Percentiles rank a stretch among this genome's conserved stretches.
Evolutionary conservation across 2,797 vertebrate genomes (phyloP).

Genomic region (Protosalanx chinensis): DNA sequence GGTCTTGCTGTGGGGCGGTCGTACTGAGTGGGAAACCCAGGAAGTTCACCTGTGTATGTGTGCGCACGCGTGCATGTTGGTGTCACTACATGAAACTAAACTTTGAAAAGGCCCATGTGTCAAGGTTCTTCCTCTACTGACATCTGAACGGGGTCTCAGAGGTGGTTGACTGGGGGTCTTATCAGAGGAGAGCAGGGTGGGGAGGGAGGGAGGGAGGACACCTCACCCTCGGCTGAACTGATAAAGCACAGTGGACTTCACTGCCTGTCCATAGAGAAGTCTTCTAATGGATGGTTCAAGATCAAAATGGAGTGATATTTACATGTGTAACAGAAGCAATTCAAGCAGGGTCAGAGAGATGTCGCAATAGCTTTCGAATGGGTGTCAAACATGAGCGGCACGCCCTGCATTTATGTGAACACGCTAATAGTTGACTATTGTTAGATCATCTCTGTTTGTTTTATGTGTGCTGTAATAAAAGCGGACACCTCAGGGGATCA

Average conservation of each 20-base stretch:
- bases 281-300: too few relatives aligned
- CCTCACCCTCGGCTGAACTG: neutral
- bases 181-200: conserved; percentile 39
- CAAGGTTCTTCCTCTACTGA: conserved; percentile 10
- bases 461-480: conserved; percentile 51
- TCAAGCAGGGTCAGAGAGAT: neutral
- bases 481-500: conserved; percentile 52
- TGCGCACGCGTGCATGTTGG: neutral
- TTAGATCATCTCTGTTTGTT: conserved; percentile 52
- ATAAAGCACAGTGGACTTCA: neutral
- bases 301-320: neutral
- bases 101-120: neutral
- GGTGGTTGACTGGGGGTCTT: conserved; percentile 5
- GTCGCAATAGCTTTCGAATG: neutral
- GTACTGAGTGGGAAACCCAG: conserved; percentile 21
- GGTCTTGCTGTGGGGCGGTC: conserved; percentile 26
- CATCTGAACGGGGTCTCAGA: neutral
- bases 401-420: neutral
- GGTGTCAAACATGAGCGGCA: neutral
- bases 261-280: neutral
- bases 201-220: conserved; percentile 12
- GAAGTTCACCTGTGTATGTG: conserved; percentile 29
- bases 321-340: neutral
- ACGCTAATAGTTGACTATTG: conserved; percentile 11
- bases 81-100: neutral